Conservation (phyloP, 2,888 invertebrate genomes). For the Cheilosia soror region DNA sequence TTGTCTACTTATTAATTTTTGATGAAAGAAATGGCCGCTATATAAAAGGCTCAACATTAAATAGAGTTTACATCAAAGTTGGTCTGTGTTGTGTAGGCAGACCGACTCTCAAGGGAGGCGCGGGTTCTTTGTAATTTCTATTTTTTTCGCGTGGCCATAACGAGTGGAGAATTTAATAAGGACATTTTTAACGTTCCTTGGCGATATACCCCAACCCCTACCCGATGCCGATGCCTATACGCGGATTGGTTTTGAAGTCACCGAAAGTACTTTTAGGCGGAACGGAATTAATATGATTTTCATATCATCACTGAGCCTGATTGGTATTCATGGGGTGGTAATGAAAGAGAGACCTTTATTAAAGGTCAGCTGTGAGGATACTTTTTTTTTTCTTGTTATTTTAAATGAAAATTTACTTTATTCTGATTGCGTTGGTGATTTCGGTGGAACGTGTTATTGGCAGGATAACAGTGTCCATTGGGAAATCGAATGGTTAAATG, state of each 20-base stretch:
- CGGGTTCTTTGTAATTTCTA: not conserved
- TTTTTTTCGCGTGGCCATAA: constrained; percentile 14
- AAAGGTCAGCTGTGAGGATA: constrained; percentile 30
- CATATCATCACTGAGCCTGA: constrained; percentile 51
- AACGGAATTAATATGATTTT: constrained; percentile 70
- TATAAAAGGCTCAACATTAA: constrained; percentile 19
- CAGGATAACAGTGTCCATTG: constrained; percentile 27
- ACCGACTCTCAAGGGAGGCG: constrained; percentile 2
- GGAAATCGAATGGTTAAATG: constrained; percentile 49
- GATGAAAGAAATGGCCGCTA: constrained; percentile 18
- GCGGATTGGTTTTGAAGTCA: constrained; percentile 58
- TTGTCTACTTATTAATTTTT: constrained; percentile 32
- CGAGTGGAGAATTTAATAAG: constrained; percentile 61
- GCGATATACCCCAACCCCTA: not conserved
- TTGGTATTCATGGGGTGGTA: constrained; percentile 67
- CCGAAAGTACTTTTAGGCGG: constrained; percentile 52
- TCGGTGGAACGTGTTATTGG: constrained; percentile 55
- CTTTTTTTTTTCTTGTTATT: constrained; percentile 18
- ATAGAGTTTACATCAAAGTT: constrained; percentile 12
- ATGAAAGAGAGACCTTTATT: constrained; percentile 51
- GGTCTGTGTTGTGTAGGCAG: constrained; percentile 12
- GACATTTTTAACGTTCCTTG: constrained; percentile 15
- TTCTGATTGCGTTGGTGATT: constrained; percentile 65
- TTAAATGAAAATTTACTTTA: constrained; percentile 47
- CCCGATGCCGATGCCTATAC: not conserved